Base-by-base conservation (phyloP, 2,797 vertebrate species). In the Lycodopsis pacificus region DNA sequence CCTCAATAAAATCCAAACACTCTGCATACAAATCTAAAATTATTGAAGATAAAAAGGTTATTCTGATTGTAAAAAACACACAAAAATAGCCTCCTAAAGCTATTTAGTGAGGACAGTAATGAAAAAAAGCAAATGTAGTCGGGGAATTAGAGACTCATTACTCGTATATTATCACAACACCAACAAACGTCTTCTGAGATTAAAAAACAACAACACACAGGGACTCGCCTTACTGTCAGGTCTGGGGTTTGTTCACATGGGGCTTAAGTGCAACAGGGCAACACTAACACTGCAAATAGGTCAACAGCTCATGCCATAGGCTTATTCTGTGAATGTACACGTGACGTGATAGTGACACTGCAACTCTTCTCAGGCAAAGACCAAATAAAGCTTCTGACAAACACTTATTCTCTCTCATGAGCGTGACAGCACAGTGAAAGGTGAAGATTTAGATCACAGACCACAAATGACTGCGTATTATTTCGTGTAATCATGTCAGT, bases 201-300 rank as follows among this genome's bases (percentile, higher is more conserved):
- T 22, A 53, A 53, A 53, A 27, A 5, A 54, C 14, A 51, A 10
- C 20, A 20, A 49, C 15, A 20, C 34, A 17, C 56, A 19, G 42
- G 15, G 34, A 57, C 22, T 57, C 8, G 32, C 20, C 20, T 53
- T 14, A 27, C 71, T 46, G 8, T 7, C 32, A 56, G 9, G 30
- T 20, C 38, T 7, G 10, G 48, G 9, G 9, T 71, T 8, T 27
- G 44, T 79, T 80, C 12, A 71, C 65, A 76, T 64, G 70, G 25
- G 40, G 82, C 69, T 86, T 14, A 76, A 64, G n/a, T 19, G n/a
- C 40, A 76, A 59, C 61, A 64, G n/a, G 25, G n/a, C 40, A 76
- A 63, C 61, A 66, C 76, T 86, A 73, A 83, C 38, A 25, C 77
- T 76, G 56, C 14, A 62, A 83, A 88, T 13, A 78, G 77, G 64